These are phyloP conservation scores for Chondrosia reniformis DNA, from an alignment of 37 sponge, comb jelly and placozoan species.

Conservation along the genomic window DNA sequence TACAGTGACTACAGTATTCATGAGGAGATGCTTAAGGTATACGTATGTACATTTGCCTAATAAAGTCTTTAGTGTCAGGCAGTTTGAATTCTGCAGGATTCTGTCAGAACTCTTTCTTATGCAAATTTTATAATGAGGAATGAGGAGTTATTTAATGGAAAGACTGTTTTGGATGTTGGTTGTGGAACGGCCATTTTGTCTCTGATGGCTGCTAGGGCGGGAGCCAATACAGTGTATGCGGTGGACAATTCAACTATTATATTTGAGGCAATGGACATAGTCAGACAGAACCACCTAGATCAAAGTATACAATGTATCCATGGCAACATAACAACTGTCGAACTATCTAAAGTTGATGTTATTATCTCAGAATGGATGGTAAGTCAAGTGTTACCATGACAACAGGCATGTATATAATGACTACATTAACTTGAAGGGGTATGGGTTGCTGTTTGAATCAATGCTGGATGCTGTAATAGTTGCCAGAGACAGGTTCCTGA, in stretches of 20 bases:
- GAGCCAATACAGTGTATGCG: slow-evolving; percentile 58
- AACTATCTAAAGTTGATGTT: slow-evolving; percentile 73
- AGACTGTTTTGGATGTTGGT: slow-evolving; percentile 75
- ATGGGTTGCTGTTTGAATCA: slow-evolving; percentile 81
- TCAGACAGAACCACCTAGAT: slow-evolving; percentile 69
- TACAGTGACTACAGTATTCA: slow-evolving; percentile 72
- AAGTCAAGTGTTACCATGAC: too few relatives aligned
- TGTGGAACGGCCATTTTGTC: slow-evolving; percentile 87
- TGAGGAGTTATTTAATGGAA: slow-evolving; percentile 46
- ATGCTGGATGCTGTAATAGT: slow-evolving; percentile 79
- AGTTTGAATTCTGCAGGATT: slow-evolving; percentile 36
- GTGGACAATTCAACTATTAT: slow-evolving; percentile 74
- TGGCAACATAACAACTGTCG: slow-evolving; percentile 61
- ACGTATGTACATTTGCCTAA: background rate
- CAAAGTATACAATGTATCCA: slow-evolving; percentile 43
- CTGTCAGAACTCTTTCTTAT: slow-evolving; percentile 64
- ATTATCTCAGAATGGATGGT: slow-evolving; percentile 95
- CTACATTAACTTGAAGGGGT: slow-evolving; percentile 45
- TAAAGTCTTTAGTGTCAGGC: background rate
- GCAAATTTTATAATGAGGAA: slow-evolving; percentile 52
- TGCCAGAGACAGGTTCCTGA: slow-evolving; percentile 77
- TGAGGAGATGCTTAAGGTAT: slow-evolving; percentile 76
- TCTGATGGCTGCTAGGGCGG: slow-evolving; percentile 66
- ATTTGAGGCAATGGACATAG: slow-evolving; percentile 78
- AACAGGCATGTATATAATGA: too few relatives aligned